phyloP scores from a whole-genome alignment of 2,888 invertebrate species.

The Netelia fuscicornis region DNA sequence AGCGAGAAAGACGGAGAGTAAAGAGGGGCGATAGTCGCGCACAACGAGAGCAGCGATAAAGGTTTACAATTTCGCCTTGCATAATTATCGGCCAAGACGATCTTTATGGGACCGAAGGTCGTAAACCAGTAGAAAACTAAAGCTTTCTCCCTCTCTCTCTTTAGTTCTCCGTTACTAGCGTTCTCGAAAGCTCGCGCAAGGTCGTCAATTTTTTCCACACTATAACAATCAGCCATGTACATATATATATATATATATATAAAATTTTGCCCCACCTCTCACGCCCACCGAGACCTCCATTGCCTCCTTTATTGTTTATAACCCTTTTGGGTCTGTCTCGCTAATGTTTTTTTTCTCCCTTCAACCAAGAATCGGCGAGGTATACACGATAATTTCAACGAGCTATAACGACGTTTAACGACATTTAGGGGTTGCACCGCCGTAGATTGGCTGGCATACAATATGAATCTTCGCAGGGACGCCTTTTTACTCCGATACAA shows the following conservation, averaged over 20 bases:
- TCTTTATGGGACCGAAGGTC: constrained; percentile 77
- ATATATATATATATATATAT: constrained; percentile 22
- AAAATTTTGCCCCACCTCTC: constrained; percentile 18
- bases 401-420: constrained; percentile 75
- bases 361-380: constrained; percentile 32
- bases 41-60: constrained; percentile 67
- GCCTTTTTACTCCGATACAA: constrained; percentile 39
- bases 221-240: too few relatives aligned
- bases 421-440: constrained; percentile 75
- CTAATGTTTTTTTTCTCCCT: constrained; percentile 59
- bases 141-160: constrained; percentile 54
- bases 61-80: constrained; percentile 76
- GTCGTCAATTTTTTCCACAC: constrained; percentile 41
- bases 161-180: constrained; percentile 9
- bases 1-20: constrained; percentile 41
- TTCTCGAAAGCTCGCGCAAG: constrained; percentile 52
- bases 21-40: constrained; percentile 55
- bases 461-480: constrained; percentile 71
- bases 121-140: constrained; percentile 76
- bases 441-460: constrained; percentile 74
- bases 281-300: constrained; percentile 23
- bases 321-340: constrained; percentile 55
- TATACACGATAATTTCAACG: constrained; percentile 72
- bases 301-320: constrained; percentile 40
- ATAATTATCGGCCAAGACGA: constrained; percentile 78